phyloP scores from a whole-genome alignment of 53 echinoderm and acorn worm species.

The Astropecten irregularis region DNA sequence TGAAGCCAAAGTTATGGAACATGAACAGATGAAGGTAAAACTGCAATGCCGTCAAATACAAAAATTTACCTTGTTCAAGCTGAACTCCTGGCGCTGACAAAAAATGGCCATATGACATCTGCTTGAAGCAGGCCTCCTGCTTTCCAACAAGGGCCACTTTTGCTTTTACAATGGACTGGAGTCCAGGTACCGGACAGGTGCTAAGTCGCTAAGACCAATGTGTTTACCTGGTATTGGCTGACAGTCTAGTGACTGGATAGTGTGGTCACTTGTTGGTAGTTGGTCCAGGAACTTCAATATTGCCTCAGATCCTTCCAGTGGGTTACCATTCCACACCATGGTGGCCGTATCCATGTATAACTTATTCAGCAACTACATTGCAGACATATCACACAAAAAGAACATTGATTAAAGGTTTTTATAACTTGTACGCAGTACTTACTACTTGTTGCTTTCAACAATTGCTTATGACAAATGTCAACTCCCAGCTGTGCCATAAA shows the following conservation, averaged over 20 bases:
- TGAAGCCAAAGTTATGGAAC: no score
- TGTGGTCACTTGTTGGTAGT: conserved; percentile 78
- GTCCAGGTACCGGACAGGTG: no score
- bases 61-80: no score
- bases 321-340: conserved; percentile 95
- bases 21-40: no score
- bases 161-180: no score
- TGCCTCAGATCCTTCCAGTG: conserved; percentile 58
- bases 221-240: conserved; percentile 89
- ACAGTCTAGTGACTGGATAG: conserved; percentile 81
- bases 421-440: not conserved
- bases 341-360: conserved; percentile 86
- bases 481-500: not conserved
- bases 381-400: not conserved
- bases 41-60: no score
- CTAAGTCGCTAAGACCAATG: no score
- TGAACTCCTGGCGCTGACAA: no score
- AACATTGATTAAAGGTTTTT: not conserved
- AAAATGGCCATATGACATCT: no score
- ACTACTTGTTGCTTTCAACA: not conserved
- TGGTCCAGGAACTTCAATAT: conserved; percentile 84
- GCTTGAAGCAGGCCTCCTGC: no score
- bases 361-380: conserved; percentile 71
- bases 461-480: not conserved
- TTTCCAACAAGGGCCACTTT: no score